Evolutionary conservation across 2,797 vertebrate genomes (phyloP), one percentile per base, ranked within the genome.

Genomic region (Gobio occitaniae): DNA sequence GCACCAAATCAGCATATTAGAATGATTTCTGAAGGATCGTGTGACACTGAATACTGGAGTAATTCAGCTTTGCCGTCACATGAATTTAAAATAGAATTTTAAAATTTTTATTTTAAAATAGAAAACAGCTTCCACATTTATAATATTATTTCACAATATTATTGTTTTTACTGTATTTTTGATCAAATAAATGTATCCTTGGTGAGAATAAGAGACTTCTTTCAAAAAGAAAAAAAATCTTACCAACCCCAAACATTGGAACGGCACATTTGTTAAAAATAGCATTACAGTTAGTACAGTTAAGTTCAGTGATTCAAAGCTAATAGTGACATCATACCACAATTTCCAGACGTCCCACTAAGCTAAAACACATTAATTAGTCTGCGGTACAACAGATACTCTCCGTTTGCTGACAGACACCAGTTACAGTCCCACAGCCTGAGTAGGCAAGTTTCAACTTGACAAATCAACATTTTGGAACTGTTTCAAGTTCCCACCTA

Each of bases 251-350:
- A n/a, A 76, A 41, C 52, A 2, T 59, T 36, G 19, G 32, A 77
- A 77, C 4, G 32, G 52, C 59, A 15, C 13, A 32, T 32, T 32
- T 4, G 3, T 9, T 0, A 7, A 48, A 50, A 72, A 32, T 38
- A 68, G n/a, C 38, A 17, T 84, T 52, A 68, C 38, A 84, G 36
- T 56, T 66, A 52, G 59, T 61, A 61, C 59, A 61, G 59, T 61
- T 61, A 83, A 38, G 8, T 54, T 56, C 41, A 61, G 47, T 63
- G 44, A 66, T 61, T 83, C 70, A 8, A 12, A 50, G 66, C 66
- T 65, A 76, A 84, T 61, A 78, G 29, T 84, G 78, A 89, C 84
- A 79, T 79, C 84, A 89, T 69, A 68, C 47, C 29, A 48, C 70
- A 68, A 66, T 78, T 66, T 63, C 16, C 66, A 77, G 75, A 75